Conservation (phyloP, 2,113 vertebrate genomes). For the Mus pahari region DNA sequence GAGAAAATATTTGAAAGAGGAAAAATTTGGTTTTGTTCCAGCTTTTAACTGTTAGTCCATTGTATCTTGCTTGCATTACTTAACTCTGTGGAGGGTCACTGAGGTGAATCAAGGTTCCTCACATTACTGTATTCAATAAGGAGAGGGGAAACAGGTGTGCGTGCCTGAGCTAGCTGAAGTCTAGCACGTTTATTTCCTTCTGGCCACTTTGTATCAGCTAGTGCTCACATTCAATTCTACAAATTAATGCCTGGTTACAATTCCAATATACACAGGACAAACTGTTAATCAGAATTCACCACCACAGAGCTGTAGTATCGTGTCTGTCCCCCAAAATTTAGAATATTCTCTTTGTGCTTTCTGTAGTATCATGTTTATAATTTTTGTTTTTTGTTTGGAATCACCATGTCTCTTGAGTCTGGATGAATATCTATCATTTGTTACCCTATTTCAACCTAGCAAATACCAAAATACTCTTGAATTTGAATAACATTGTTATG, state of each 20-base stretch:
- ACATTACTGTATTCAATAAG: neutral
- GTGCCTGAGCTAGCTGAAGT: neutral
- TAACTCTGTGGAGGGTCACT: neutral
- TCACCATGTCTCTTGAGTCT: neutral
- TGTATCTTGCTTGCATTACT: neutral
- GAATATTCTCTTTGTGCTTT: neutral
- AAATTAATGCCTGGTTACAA: neutral
- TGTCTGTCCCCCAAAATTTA: neutral
- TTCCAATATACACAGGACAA: neutral
- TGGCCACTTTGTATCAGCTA: neutral
- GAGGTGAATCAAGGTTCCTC: neutral
- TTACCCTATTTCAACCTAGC: neutral
- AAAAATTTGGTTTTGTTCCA: neutral
- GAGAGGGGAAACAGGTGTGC: too few relatives aligned
- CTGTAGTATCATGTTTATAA: neutral
- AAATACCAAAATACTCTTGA: neutral
- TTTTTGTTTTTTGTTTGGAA: neutral
- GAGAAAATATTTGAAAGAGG: neutral
- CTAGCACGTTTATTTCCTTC: neutral
- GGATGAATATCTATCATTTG: neutral
- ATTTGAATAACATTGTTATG: neutral
- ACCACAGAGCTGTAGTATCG: neutral
- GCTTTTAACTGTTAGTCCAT: neutral
- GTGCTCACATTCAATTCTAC: neutral
- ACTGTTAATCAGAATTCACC: neutral